Evolutionary conservation across 1,140 invertebrate species (phyloP).

Genomic region (Drosophila triauraria): DNA sequence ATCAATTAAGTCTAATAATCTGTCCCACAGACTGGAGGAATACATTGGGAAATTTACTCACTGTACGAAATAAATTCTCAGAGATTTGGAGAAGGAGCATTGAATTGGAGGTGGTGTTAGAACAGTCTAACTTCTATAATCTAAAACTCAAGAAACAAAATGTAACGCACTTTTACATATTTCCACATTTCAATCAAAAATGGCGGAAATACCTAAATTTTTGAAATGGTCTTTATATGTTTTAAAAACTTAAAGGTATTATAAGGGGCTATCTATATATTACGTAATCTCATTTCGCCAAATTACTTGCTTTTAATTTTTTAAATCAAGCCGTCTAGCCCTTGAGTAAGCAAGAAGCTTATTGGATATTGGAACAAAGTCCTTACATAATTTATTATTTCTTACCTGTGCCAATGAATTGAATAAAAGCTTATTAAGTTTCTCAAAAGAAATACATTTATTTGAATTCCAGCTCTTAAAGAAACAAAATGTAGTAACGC

Average conservation of each 20-base stretch:
- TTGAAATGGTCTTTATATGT: too few species aligned
- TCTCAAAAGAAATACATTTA: not conserved
- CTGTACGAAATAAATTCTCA: slow-evolving; percentile 18
- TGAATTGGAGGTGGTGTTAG: not conserved
- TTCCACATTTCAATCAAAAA: not conserved
- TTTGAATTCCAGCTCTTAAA: not conserved
- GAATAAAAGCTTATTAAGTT: not conserved
- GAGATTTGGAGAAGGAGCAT: not conserved
- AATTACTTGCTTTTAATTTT: not conserved
- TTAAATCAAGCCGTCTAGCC: not conserved
- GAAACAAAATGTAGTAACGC: too few species aligned
- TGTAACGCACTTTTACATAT: too few species aligned
- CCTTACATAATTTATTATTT: not conserved
- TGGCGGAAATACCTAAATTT: not conserved
- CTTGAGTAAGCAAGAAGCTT: too few species aligned
- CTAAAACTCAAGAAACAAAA: not conserved
- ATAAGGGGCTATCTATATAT: too few species aligned
- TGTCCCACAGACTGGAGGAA: slow-evolving; percentile 14
- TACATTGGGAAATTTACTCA: slow-evolving; percentile 27
- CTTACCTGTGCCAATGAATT: not conserved
- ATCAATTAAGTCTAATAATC: slow-evolving; percentile 64
- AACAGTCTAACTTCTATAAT: not conserved
- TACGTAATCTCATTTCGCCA: too few species aligned
- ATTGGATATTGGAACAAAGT: not conserved
- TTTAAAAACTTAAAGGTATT: too few species aligned